Base-by-base conservation (phyloP, 2,113 vertebrate species). In the Arenaria interpres region DNA sequence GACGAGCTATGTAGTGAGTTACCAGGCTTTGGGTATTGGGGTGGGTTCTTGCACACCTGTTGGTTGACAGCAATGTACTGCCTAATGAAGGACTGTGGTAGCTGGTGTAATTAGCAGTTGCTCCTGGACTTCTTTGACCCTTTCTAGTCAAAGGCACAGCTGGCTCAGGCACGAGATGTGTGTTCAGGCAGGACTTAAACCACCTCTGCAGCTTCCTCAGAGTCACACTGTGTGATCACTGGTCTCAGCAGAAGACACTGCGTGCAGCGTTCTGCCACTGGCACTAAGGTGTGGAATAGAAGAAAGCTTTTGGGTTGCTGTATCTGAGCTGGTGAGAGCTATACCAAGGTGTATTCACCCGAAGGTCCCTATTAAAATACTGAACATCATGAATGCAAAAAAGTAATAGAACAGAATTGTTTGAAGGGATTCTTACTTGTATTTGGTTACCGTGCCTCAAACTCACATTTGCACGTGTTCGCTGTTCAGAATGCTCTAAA, bases 1-100 rank as follows among this genome's bases (percentile, higher is more conserved):
- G 60, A 3, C 0, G 5, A 4, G 10, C 46, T 16, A 9, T 2
- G 8, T 7, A 10, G 43, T 6, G 4, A 17, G 20, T 17, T 9
- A 6, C 18, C 39, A 1, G 22, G 43, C 7, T 8, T 8, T 14
- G 5, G 54, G 37, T 22, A 2, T 6, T 13, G 45, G 53, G 53
- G 18, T 6, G 9, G 28, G 21, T 30, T 22, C 56, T 51, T 10
- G 37, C 20, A 6, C 2, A 3, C 27, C 39, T 6, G 2, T 23
- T 8, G 35, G 15, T 3, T 30, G 27, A 27, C 25, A 28, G 51
- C 43, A 7, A 13, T 1, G 25, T 14, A 7, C 33, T 51, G 45
- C 28, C 23, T 53, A 9, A 20, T 0, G 6, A 46, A n/a, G 46
- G 71, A 63, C 62, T 30, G 10, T 5, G 33, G 6, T 8, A 8